These are phyloP conservation scores for Drosophila stalkeri DNA, from an alignment of 2,888 invertebrate species.

Conservation along the genomic window DNA sequence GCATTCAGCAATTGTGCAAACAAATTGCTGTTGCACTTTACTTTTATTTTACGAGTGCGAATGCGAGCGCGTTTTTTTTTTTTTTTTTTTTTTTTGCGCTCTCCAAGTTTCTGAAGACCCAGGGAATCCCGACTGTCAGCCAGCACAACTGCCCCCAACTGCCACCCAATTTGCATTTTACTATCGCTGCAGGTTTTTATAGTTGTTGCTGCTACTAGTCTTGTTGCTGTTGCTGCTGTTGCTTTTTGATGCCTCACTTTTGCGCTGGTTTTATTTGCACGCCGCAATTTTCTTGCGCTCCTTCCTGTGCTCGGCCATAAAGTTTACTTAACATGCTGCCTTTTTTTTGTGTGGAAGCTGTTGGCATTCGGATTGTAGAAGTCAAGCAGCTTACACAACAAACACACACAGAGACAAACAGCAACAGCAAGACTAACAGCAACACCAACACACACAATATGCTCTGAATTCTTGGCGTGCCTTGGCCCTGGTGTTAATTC, in stretches of 20 bases:
- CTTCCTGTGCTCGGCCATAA: slow-evolving; percentile 64
- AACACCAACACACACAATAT: slow-evolving; percentile 44
- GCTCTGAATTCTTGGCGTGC: slow-evolving; percentile 43
- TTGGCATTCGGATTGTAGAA: slow-evolving; percentile 73
- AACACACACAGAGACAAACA: slow-evolving; percentile 11
- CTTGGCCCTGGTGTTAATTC: slow-evolving; percentile 62
- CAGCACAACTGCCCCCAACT: slow-evolving; percentile 34
- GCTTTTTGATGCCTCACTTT: slow-evolving; percentile 77
- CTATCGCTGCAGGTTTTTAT: slow-evolving; percentile 81
- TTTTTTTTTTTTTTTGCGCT: slow-evolving; percentile 18
- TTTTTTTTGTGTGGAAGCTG: slow-evolving; percentile 56
- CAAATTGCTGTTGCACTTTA: slow-evolving; percentile 81
- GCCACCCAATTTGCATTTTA: slow-evolving; percentile 78
- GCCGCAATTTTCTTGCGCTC: slow-evolving; percentile 68
- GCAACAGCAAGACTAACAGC: slow-evolving; percentile 17
- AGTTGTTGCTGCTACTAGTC: slow-evolving; percentile 57
- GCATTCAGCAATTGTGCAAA: slow-evolving; percentile 79
- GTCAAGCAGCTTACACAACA: slow-evolving; percentile 71
- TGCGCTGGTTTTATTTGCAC: slow-evolving; percentile 75
- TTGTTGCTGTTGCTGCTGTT: slow-evolving; percentile 54
- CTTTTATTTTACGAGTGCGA: slow-evolving; percentile 80
- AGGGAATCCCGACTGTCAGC: slow-evolving; percentile 65
- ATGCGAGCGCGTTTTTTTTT: slow-evolving; percentile 55
- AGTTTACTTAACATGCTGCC: slow-evolving; percentile 79
- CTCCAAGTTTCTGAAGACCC: slow-evolving; percentile 36